These are phyloP conservation scores for Bacillus rossius DNA, from an alignment of 1,140 invertebrate species.

Conservation along the genomic window DNA sequence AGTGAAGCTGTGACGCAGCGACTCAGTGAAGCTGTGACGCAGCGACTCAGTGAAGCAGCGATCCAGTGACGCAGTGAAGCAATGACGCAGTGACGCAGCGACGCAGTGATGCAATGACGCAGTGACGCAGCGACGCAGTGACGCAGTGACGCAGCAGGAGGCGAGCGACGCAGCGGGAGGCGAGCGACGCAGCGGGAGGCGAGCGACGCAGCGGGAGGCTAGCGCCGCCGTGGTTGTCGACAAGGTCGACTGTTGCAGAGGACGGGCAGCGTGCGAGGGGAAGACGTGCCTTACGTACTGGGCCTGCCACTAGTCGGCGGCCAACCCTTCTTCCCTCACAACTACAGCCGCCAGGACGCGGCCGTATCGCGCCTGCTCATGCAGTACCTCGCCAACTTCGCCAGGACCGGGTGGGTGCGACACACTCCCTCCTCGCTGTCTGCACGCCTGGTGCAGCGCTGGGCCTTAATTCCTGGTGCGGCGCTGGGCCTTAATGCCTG, in stretches of 20 bases:
- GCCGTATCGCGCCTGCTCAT: constrained; percentile 67
- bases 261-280: constrained; percentile 79
- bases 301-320: constrained; percentile 78
- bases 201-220: not conserved
- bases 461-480: too few relatives aligned
- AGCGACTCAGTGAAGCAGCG: too few relatives aligned
- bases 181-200: not conserved
- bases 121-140: too few relatives aligned
- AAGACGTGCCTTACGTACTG: constrained; percentile 90
- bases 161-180: not conserved
- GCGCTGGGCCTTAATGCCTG: too few relatives aligned
- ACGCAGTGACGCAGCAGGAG: not conserved
- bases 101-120: too few relatives aligned
- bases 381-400: constrained; percentile 79
- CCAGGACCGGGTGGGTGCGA: constrained; percentile 65
- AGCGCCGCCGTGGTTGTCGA: not conserved
- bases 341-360: constrained; percentile 66
- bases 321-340: constrained; percentile 54
- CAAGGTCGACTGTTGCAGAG: constrained; percentile 46
- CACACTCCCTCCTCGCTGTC: too few relatives aligned
- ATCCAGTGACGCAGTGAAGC: too few relatives aligned
- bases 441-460: too few relatives aligned
- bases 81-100: too few relatives aligned
- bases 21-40: too few relatives aligned
- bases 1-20: too few relatives aligned